Conservation (phyloP, 1,140 invertebrate species). For the Archegozetes longisetosus region DNA sequence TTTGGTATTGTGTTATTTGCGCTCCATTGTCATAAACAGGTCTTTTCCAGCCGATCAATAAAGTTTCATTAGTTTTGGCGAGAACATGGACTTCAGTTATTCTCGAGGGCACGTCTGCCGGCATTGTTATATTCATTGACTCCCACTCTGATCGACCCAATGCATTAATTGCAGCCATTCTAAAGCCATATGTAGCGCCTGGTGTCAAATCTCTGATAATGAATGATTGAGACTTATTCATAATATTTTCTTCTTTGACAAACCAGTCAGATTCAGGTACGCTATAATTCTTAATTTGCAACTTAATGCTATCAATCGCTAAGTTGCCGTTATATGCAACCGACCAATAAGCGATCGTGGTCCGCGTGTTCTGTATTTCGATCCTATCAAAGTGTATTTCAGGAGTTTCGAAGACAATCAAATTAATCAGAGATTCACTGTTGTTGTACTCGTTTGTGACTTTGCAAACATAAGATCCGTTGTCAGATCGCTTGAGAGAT, state of each 20-base stretch:
- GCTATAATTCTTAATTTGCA: conserved; percentile 22
- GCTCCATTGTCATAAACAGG: conserved; percentile 23
- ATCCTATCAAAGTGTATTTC: conserved; percentile 20
- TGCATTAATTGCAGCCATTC: conserved; percentile 21
- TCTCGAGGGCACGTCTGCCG: conserved; percentile 21
- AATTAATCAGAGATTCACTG: conserved; percentile 14
- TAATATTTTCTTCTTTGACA: conserved; percentile 17
- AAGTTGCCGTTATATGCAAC: conserved; percentile 21
- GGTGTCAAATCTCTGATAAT: conserved; percentile 19
- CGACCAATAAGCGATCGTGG: conserved; percentile 18
- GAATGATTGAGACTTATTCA: conserved; percentile 17
- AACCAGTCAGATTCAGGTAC: conserved; percentile 16
- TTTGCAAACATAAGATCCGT: conserved; percentile 20
- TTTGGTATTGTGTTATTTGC: conserved; percentile 20
- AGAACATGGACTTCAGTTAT: conserved; percentile 23
- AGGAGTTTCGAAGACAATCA: conserved; percentile 19
- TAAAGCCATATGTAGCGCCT: conserved; percentile 22
- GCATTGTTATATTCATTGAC: conserved; percentile 21
- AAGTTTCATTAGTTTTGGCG: conserved; percentile 23
- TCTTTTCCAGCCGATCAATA: conserved; percentile 23
- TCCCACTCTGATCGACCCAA: conserved; percentile 20
- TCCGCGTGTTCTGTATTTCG: conserved; percentile 17
- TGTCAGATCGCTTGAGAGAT: conserved; percentile 15
- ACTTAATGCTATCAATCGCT: conserved; percentile 19
- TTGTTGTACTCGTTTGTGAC: conserved; percentile 13